Percentiles rank a stretch among this genome's conserved stretches.
Evolutionary conservation across 2,888 invertebrate species (phyloP).

Genomic region (Hypselothyrea guttata): DNA sequence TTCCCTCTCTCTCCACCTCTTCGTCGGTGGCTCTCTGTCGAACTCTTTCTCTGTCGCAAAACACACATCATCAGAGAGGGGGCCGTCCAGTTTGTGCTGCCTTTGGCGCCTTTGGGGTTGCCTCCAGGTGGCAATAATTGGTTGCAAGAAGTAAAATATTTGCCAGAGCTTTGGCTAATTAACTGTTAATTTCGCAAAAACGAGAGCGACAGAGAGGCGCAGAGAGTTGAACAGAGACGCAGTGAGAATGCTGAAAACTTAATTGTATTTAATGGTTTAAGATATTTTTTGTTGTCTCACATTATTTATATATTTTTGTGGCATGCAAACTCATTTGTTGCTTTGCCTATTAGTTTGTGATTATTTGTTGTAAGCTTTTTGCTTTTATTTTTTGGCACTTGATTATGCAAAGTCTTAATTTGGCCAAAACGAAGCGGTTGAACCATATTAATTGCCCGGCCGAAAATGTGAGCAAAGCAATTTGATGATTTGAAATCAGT

Average conservation of each 20-base stretch:
- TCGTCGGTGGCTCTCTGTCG: background rate
- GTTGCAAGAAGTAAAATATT: constrained; percentile 61
- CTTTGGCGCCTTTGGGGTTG: constrained; percentile 29
- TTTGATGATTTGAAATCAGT: background rate
- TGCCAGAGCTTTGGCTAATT: constrained; percentile 57
- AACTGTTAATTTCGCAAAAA: constrained; percentile 66
- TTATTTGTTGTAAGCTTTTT: constrained; percentile 14
- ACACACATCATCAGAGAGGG: constrained; percentile 60
- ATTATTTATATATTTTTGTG: constrained; percentile 10
- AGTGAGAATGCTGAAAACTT: constrained; percentile 50
- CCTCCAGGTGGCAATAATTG: constrained; percentile 40
- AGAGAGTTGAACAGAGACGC: background rate
- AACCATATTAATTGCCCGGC: constrained; percentile 32
- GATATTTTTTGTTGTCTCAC: background rate
- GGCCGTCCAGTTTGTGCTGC: constrained; percentile 25
- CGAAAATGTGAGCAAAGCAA: constrained; percentile 26
- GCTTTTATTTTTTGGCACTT: constrained; percentile 32
- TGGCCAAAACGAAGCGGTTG: constrained; percentile 33
- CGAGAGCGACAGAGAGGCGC: constrained; percentile 11
- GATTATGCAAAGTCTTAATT: constrained; percentile 75
- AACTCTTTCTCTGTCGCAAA: constrained; percentile 28
- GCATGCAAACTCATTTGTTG: constrained; percentile 24
- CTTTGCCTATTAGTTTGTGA: background rate
- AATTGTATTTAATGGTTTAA: constrained; percentile 63
- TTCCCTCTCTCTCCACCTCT: background rate